A percentile compares a stretch with the other conserved stretches of the same genome.
Conservation (phyloP, 2,797 vertebrate species). For the Halcyon badia region DNA sequence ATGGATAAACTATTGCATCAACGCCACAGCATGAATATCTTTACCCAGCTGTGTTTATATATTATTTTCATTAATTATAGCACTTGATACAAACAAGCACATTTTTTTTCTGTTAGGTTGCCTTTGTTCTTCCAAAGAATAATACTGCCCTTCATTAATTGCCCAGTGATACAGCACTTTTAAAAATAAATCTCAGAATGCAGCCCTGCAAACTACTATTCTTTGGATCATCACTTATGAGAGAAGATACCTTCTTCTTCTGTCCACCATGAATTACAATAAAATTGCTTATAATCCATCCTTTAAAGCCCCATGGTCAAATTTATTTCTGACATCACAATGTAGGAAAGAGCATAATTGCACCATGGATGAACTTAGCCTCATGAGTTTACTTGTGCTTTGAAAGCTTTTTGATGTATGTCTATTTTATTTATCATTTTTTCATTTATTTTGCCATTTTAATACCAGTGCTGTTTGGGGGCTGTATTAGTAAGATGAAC, state of each 20-base stretch:
- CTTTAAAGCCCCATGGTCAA: neutral
- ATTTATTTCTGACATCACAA: neutral
- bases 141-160: neutral
- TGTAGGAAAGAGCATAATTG: neutral
- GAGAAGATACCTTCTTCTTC: neutral
- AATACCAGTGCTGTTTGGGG: neutral
- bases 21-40: neutral
- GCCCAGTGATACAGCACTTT: neutral
- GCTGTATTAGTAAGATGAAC: neutral
- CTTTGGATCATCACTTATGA: neutral
- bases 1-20: neutral
- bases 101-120: neutral
- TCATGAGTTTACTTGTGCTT: constrained; percentile 20
- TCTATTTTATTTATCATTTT: constrained; percentile 34
- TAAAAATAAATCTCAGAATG: neutral
- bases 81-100: neutral
- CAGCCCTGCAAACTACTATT: neutral
- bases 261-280: constrained; percentile 21
- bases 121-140: constrained; percentile 25
- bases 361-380: neutral
- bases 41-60: constrained; percentile 68
- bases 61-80: constrained; percentile 60
- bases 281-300: constrained; percentile 14
- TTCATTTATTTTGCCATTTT: neutral
- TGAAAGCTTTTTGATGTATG: constrained; percentile 9